These are phyloP conservation scores for Drosophila ohnishii DNA, from an alignment of 1,140 invertebrate species.

Conservation along the genomic window DNA sequence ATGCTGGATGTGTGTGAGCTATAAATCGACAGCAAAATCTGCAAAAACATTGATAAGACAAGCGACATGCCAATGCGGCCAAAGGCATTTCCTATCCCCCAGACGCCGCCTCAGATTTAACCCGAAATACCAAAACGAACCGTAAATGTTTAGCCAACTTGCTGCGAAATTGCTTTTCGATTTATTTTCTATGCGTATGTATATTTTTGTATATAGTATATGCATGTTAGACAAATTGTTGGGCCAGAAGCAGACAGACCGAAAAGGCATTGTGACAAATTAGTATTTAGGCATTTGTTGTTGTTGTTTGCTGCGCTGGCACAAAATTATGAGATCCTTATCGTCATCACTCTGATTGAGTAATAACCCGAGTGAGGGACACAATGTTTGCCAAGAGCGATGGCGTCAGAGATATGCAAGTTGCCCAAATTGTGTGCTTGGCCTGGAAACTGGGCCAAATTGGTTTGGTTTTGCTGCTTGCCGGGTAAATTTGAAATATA, in stretches of 20 bases:
- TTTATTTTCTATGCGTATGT: slow-evolving; percentile 62
- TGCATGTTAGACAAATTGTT: slow-evolving; percentile 63
- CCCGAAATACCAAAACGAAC: slow-evolving; percentile 62
- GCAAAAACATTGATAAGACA: slow-evolving; percentile 81
- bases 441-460: slow-evolving; percentile 28
- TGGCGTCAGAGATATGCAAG: slow-evolving; percentile 10
- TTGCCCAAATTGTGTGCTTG: slow-evolving; percentile 9
- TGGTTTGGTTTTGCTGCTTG: background rate
- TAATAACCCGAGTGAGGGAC: slow-evolving; percentile 28
- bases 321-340: slow-evolving; percentile 69
- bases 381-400: slow-evolving; percentile 19
- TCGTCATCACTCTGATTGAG: slow-evolving; percentile 44
- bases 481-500: background rate
- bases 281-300: slow-evolving; percentile 58
- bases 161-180: slow-evolving; percentile 80
- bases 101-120: slow-evolving; percentile 50
- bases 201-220: background rate
- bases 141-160: slow-evolving; percentile 68
- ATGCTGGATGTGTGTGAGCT: slow-evolving; percentile 45
- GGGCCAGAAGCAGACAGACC: background rate
- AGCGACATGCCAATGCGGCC: slow-evolving; percentile 80
- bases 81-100: slow-evolving; percentile 50
- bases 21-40: slow-evolving; percentile 82
- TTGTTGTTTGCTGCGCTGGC: slow-evolving; percentile 41
- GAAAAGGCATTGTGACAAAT: slow-evolving; percentile 74